Evolutionary conservation across 2,888 invertebrate species (phyloP).

Genomic region (Pherbina coryleti): DNA sequence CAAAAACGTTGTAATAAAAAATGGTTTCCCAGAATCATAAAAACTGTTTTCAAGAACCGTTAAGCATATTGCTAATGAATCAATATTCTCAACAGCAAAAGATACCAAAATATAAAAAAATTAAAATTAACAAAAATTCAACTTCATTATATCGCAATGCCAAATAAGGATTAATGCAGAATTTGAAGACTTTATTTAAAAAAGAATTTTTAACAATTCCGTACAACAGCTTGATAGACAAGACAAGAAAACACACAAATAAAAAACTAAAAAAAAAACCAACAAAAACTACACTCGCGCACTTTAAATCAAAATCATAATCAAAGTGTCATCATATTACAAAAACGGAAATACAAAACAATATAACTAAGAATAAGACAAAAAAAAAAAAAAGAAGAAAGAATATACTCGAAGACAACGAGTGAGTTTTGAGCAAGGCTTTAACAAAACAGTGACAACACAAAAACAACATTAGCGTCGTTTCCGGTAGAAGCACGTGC

Average conservation of each 20-base stretch:
- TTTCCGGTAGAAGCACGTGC: slow-evolving; percentile 68
- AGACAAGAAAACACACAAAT: slow-evolving; percentile 41
- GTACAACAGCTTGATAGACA: slow-evolving; percentile 15
- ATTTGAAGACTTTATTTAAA: neutral
- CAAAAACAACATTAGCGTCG: slow-evolving; percentile 50
- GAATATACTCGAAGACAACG: slow-evolving; percentile 31
- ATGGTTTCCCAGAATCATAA: too few relatives aligned
- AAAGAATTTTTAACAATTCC: neutral
- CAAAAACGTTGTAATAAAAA: too few relatives aligned
- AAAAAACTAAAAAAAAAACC: slow-evolving; percentile 9
- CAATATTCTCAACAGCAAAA: neutral
- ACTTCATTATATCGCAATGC: neutral
- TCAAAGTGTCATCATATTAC: slow-evolving; percentile 61
- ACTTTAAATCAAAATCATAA: slow-evolving; percentile 48
- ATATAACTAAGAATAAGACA: slow-evolving; percentile 45
- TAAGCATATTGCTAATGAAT: neutral
- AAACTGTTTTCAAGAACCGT: neutral
- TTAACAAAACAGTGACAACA: slow-evolving; percentile 37
- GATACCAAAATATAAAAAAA: neutral
- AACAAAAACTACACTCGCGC: slow-evolving; percentile 37
- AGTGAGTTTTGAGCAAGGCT: neutral
- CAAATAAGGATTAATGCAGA: neutral
- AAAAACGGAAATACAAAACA: slow-evolving; percentile 59
- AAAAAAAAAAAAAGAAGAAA: slow-evolving; percentile 41
- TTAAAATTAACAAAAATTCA: neutral